Evolutionary conservation across 1,140 invertebrate genomes (phyloP), one percentile per base, ranked within the genome.

Genomic region (Atopsyche davidsoni): DNA sequence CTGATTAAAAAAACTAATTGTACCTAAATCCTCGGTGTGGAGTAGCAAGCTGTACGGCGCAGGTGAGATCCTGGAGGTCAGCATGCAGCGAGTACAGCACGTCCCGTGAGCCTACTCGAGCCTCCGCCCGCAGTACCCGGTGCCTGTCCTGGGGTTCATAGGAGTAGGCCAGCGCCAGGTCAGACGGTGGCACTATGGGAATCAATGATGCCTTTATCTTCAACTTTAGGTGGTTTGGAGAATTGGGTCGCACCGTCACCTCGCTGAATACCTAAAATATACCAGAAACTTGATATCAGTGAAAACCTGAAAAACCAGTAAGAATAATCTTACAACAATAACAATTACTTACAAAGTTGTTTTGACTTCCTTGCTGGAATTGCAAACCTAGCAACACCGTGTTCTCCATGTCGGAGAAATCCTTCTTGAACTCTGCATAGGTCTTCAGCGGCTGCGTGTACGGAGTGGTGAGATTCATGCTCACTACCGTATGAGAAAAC

Each of bases 401-500:
- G 31, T 79, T 84, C 50, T 82, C 79, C 0, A 68, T 62, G 17
- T 78, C 76, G 0, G 77, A 78, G 38, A 84, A 81, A 59, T 87
- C 80, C 57, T 84, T 83, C 49, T 79, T 82, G 4, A 80, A 75
- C 32, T 74, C 65, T 36, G 81, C 67, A 43, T 75, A 75, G 11
- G 80, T 78, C 52, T 69, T 75, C 14, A 85, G 85, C 23, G 86
- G 67, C 13, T 70, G 71, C 14, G 86, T 66, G 19, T 79, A 65
- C 0, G 78, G 69, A 7, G 82, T 80, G 4, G 76, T 75, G 9
- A 86, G 62, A 34, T 79, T 68, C 3, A 82, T 53, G n/a, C n/a
- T n/a, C n/a, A n/a, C n/a, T n/a, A n/a, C n/a, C n/a, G n/a, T n/a
- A n/a, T n/a, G n/a, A n/a, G n/a, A n/a, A n/a, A n/a, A n/a, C n/a